A percentile compares a stretch with the other conserved stretches of the same genome.
These are phyloP conservation scores for Chromis chromis DNA, from an alignment of 2,797 vertebrate species.

Conservation along the genomic window DNA sequence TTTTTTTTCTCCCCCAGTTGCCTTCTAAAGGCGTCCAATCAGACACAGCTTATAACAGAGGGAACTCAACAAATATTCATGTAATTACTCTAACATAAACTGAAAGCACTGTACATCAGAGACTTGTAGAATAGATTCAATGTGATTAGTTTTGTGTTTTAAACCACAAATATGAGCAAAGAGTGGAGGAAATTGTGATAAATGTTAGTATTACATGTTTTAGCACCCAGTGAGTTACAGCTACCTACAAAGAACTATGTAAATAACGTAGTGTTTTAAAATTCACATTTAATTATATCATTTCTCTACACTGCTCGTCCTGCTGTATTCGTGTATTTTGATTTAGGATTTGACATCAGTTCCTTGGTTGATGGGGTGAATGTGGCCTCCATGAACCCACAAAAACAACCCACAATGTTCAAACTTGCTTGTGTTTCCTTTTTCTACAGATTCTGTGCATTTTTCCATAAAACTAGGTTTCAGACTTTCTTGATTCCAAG, in stretches of 20 bases:
- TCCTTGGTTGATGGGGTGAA: too few species aligned
- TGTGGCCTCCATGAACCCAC: too few species aligned
- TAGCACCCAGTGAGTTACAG: slow-evolving; percentile 1
- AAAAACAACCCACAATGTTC: too few species aligned
- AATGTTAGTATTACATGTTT: slow-evolving; percentile 14
- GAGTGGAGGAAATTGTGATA: neutral
- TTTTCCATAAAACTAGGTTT: neutral
- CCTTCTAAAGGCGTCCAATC: slow-evolving; percentile 36
- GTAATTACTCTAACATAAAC: slow-evolving; percentile 34
- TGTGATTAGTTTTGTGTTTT: neutral
- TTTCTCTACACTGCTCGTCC: too few species aligned
- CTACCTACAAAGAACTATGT: slow-evolving; percentile 1
- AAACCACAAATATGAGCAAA: neutral
- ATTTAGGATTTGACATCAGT: too few species aligned
- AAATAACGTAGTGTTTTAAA: slow-evolving; percentile 3
- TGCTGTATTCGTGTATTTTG: too few species aligned
- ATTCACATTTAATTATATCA: neutral
- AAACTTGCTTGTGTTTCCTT: neutral
- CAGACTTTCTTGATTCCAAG: neutral
- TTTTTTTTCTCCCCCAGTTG: slow-evolving; percentile 27
- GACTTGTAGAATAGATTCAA: neutral
- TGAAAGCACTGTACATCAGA: slow-evolving; percentile 8
- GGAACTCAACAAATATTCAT: slow-evolving; percentile 29
- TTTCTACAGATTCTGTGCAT: neutral
- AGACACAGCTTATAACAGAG: slow-evolving; percentile 15